Conservation (phyloP, 2,888 invertebrate species). For the Cantharis flavilabris region DNA sequence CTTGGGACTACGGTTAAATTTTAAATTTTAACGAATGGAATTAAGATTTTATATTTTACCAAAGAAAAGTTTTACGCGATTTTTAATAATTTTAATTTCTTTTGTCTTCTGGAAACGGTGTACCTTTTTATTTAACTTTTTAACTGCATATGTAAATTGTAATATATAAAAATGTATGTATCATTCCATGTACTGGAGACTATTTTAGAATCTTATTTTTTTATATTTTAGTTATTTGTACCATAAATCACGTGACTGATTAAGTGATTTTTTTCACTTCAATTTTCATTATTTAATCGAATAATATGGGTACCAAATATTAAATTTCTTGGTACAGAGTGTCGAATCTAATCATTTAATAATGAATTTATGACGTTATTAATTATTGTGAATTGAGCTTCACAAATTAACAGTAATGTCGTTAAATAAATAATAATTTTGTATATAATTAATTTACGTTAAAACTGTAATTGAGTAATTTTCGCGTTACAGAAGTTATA, state of each 20-base stretch:
- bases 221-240: background rate
- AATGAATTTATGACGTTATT: background rate
- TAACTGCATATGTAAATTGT: background rate
- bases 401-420: background rate
- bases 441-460: background rate
- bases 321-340: constrained; percentile 19
- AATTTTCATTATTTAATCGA: constrained; percentile 19
- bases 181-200: background rate
- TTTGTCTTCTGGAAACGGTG: background rate
- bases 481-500: constrained; percentile 1
- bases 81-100: background rate
- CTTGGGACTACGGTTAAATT: background rate
- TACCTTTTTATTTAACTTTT: background rate
- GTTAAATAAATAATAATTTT: background rate
- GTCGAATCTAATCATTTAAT: constrained; percentile 27
- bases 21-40: background rate
- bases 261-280: constrained; percentile 1
- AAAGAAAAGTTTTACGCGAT: background rate
- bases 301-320: constrained; percentile 14
- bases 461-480: constrained; percentile 6
- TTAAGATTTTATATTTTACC: background rate
- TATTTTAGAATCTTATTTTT: background rate
- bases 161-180: background rate
- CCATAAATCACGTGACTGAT: constrained; percentile 21
- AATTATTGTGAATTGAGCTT: background rate